Base-by-base conservation (phyloP, 2,113 vertebrate species). In the Pongo pygmaeus region DNA sequence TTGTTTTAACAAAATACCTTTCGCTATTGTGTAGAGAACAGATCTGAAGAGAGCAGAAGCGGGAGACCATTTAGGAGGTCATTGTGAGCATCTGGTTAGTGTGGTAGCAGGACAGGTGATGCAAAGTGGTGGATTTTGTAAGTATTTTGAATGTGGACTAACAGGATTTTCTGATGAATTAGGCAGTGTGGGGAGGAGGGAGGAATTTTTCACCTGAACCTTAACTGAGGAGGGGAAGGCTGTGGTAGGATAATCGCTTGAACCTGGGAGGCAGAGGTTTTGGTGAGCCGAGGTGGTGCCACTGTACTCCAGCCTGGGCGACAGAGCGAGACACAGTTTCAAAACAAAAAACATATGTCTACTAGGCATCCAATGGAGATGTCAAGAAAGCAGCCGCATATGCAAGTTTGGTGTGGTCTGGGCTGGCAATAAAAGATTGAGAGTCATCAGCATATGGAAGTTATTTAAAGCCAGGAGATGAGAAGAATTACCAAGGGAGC, bases 381-480 rank as follows among this genome's bases (percentile, higher is more conserved):
- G 67, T 74, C 38, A 67, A 55, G 83, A 93, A 72, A 61, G 93
- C 8, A 25, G 52, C 23, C 92, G 84, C 27, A 72, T 57, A 4
- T 97, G 50, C 30, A 85, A 43, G 57, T 83, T 40, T 70, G 94
- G 32, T 75, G 89, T 75, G 48, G 32, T 92, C 84, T 83, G 67
- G 46, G 13, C 32, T 92, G 75, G 46, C 46, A 38, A 67, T 43
- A 46, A 5, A 78, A 38, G 77, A 67, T 22, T 78, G 74, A 91
- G 83, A 57, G 17, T 75, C 84, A 30, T 61, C 57, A 92, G 64
- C 90, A 16, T 69, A 57, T 6, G 61, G 25, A 20, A 91, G 8
- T 93, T 96, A 46, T 94, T 94, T 92, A 92, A 95, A 90, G 84
- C 52, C 48, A 20, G 17, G 50, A 13, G 30, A 69, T 74, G 70